Evolutionary conservation across 2,888 invertebrate species (phyloP).

Genomic region (Lacanobia wlatinum): DNA sequence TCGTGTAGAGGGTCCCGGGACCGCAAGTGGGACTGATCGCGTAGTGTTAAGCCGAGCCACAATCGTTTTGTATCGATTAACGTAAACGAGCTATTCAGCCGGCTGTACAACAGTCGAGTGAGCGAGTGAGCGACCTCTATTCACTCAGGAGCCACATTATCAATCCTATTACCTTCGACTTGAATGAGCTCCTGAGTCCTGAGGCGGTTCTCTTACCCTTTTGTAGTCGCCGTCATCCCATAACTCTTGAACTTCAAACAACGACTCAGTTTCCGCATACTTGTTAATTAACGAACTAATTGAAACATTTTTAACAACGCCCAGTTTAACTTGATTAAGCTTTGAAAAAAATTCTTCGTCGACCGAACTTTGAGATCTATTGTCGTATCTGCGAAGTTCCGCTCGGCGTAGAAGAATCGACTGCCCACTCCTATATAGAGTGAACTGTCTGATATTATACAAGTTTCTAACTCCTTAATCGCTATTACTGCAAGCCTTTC

Average conservation of each 20-base stretch:
- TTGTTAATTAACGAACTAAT: constrained; percentile 64
- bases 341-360: constrained; percentile 62
- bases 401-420: constrained; percentile 52
- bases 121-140: constrained; percentile 37
- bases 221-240: constrained; percentile 45
- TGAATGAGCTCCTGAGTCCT: constrained; percentile 40
- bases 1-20: background rate
- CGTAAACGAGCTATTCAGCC: constrained; percentile 45
- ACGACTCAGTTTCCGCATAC: constrained; percentile 53
- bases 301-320: constrained; percentile 70
- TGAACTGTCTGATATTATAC: constrained; percentile 56
- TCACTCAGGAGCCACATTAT: constrained; percentile 50
- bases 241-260: constrained; percentile 58
- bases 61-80: constrained; percentile 53
- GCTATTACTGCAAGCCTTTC: constrained; percentile 48
- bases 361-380: constrained; percentile 62
- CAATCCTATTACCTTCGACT: constrained; percentile 53
- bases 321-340: constrained; percentile 66
- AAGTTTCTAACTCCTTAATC: constrained; percentile 60
- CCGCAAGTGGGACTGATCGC: constrained; percentile 41
- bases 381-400: constrained; percentile 64
- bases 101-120: constrained; percentile 34
- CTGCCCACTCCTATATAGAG: constrained; percentile 33
- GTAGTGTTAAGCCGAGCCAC: constrained; percentile 36
- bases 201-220: constrained; percentile 39